Evolutionary conservation across 2,113 vertebrate species (phyloP).

Genomic region (Cyanoramphus novaezelandiae): DNA sequence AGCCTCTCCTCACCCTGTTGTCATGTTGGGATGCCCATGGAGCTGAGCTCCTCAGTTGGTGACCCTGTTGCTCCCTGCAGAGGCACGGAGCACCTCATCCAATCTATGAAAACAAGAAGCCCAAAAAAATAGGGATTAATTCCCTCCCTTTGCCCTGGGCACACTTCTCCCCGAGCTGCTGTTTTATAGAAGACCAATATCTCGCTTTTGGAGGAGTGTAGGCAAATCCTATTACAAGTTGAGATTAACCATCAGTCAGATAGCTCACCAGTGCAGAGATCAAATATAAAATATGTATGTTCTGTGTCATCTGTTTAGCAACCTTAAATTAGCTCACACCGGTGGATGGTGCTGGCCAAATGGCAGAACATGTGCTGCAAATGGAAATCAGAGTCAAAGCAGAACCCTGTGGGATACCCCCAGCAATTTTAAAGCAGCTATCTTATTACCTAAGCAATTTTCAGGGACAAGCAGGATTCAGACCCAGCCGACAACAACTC

Average conservation of each 20-base stretch:
- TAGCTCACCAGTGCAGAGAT: slow-evolving; percentile 54
- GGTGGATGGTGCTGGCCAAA: slow-evolving; percentile 45
- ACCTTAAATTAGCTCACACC: slow-evolving; percentile 45
- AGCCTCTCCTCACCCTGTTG: background rate
- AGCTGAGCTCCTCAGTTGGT: background rate
- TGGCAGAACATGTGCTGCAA: slow-evolving; percentile 60
- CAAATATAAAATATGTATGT: slow-evolving; percentile 63
- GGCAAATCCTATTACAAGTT: slow-evolving; percentile 55
- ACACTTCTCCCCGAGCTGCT: background rate
- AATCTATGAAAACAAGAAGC: background rate
- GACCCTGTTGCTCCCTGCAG: background rate
- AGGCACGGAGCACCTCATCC: background rate
- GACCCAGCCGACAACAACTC: background rate
- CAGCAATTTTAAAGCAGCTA: slow-evolving; percentile 57
- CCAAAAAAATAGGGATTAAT: background rate
- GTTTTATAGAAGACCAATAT: slow-evolving; percentile 1
- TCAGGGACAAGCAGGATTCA: slow-evolving; percentile 55
- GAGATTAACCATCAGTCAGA: slow-evolving; percentile 49
- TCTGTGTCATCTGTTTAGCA: slow-evolving; percentile 62
- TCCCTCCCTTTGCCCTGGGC: background rate
- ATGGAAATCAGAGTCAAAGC: slow-evolving; percentile 51
- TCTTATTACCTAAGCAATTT: slow-evolving; percentile 56
- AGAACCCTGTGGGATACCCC: slow-evolving; percentile 60
- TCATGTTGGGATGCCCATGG: background rate
- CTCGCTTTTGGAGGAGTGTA: slow-evolving; percentile 5